These are phyloP conservation scores for Armadillidium nasatum DNA, from an alignment of 1,140 invertebrate species.

Conservation along the genomic window DNA sequence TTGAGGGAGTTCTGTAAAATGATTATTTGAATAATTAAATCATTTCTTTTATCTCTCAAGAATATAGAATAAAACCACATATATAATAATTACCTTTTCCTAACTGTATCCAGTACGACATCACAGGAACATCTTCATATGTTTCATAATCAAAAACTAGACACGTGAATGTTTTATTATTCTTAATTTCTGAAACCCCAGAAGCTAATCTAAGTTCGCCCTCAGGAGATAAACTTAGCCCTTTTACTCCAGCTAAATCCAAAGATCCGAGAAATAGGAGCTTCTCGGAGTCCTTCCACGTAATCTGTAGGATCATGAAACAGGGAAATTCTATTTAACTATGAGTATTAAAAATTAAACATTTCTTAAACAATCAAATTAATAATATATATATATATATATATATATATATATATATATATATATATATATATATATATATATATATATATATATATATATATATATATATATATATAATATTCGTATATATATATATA, in stretches of 20 bases:
- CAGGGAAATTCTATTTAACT: too few species aligned
- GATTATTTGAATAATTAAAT: not conserved
- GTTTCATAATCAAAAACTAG: slow-evolving; percentile 14
- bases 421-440: too few species aligned
- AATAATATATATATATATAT: too few species aligned
- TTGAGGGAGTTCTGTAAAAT: not conserved
- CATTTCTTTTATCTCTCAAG: not conserved
- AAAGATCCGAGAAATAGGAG: slow-evolving; percentile 22
- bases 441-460: too few species aligned
- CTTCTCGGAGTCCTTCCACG: slow-evolving; percentile 1
- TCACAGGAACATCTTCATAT: slow-evolving; percentile 19
- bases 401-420: too few species aligned
- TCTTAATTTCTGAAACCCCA: not conserved
- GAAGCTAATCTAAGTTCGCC: not conserved
- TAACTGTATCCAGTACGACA: not conserved
- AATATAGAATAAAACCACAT: not conserved
- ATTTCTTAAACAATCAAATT: too few species aligned
- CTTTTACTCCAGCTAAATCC: slow-evolving; percentile 21
- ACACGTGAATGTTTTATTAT: slow-evolving; percentile 15
- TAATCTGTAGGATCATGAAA: not conserved
- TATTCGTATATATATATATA: too few species aligned
- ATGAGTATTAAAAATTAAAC: too few species aligned
- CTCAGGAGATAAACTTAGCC: not conserved
- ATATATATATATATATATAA: too few species aligned
- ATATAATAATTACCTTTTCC: slow-evolving; percentile 12